These are phyloP conservation scores for Mya arenaria DNA, from an alignment of 1,140 invertebrate genomes.

Conservation along the genomic window DNA sequence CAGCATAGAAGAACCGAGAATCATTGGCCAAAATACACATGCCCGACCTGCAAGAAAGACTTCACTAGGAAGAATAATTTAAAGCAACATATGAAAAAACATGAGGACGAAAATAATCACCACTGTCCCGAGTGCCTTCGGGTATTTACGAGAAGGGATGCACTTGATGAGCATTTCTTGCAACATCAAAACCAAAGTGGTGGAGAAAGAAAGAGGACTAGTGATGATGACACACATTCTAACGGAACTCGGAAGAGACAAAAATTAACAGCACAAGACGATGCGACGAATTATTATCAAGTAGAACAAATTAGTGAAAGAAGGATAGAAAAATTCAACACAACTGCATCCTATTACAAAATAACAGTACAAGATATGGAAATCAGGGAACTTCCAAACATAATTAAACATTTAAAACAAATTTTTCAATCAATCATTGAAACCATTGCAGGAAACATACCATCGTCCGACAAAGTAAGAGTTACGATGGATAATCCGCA, in stretches of 20 bases:
- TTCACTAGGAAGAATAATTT: constrained; percentile 49
- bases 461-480: constrained; percentile 34
- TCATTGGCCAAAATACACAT: constrained; percentile 20
- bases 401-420: constrained; percentile 16
- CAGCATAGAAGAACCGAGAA: constrained; percentile 29
- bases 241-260: constrained; percentile 5
- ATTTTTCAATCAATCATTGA: constrained; percentile 48
- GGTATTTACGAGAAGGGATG: constrained; percentile 43
- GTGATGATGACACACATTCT: neutral
- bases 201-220: neutral
- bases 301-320: constrained; percentile 2
- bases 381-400: constrained; percentile 40
- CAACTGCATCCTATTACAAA: constrained; percentile 40
- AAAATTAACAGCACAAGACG: neutral
- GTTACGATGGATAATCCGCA: constrained; percentile 46
- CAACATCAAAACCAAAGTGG: constrained; percentile 25
- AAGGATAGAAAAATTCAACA: constrained; percentile 47
- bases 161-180: constrained; percentile 26
- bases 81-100: constrained; percentile 38
- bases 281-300: neutral
- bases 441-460: constrained; percentile 37
- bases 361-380: constrained; percentile 46
- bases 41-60: constrained; percentile 35
- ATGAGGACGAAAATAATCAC: constrained; percentile 22
- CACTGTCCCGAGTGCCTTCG: constrained; percentile 51